Conservation (phyloP, 2,888 invertebrate genomes). For the Nomada flava region DNA sequence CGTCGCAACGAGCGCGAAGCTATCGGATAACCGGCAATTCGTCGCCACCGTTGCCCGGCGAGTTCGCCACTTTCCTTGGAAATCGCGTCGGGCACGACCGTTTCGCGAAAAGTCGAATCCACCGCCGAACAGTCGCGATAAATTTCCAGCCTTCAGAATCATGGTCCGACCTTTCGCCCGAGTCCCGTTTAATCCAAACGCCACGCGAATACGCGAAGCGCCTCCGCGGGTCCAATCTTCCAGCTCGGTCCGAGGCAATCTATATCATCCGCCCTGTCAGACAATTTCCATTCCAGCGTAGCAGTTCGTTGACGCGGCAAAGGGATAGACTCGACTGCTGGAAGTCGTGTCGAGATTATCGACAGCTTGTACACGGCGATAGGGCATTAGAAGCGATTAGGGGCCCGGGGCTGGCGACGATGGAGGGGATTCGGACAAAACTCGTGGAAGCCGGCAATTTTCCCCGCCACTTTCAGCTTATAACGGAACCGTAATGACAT, state of each 20-base stretch:
- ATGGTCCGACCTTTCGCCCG: slow-evolving; percentile 20
- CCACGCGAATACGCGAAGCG: too few species aligned
- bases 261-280: neutral
- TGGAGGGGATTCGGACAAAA: slow-evolving; percentile 1
- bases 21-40: neutral
- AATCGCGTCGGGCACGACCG: neutral
- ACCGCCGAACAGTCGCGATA: neutral
- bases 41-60: neutral
- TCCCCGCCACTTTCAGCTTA: slow-evolving; percentile 18
- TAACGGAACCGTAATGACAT: slow-evolving; percentile 47
- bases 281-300: neutral
- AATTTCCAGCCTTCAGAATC: neutral
- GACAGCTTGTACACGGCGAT: slow-evolving; percentile 1
- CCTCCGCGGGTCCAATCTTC: too few species aligned
- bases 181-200: too few species aligned
- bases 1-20: slow-evolving; percentile 4
- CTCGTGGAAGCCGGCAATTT: slow-evolving; percentile 30
- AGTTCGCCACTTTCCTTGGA: slow-evolving; percentile 8
- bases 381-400: slow-evolving; percentile 24
- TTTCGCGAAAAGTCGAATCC: neutral
- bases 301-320: neutral
- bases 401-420: slow-evolving; percentile 16
- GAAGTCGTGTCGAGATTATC: slow-evolving; percentile 6
- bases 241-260: too few species aligned
- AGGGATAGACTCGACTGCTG: neutral